Percentiles rank a stretch among this genome's conserved stretches.
Conservation (phyloP, 2,888 invertebrate genomes). For the Melolontha melolontha region DNA sequence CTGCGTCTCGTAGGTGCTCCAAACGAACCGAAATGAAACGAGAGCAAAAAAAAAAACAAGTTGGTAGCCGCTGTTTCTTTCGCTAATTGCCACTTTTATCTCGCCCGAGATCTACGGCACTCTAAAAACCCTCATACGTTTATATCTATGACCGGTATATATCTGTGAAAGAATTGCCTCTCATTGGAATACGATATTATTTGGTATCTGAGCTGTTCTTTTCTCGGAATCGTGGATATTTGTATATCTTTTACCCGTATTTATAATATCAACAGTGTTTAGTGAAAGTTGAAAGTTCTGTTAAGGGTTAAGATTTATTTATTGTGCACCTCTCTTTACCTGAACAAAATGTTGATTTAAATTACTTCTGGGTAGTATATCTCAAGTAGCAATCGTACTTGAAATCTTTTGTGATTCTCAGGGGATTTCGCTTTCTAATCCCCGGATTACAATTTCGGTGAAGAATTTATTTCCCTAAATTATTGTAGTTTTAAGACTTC, state of each 20-base stretch:
- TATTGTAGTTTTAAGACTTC: no score
- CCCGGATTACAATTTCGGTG: not conserved
- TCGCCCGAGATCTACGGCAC: conserved; percentile 25
- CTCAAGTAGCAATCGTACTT: not conserved
- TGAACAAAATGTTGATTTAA: not conserved
- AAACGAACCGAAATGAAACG: conserved; percentile 22
- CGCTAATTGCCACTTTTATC: conserved; percentile 44
- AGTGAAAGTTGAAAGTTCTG: not conserved
- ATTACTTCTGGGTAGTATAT: not conserved
- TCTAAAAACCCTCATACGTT: conserved; percentile 27
- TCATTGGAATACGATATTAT: not conserved
- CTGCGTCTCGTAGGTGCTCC: conserved; percentile 31
- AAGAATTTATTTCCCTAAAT: no score
- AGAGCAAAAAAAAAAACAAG: conserved; percentile 17
- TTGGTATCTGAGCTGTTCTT: no score
- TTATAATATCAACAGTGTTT: not conserved
- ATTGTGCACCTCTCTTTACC: not conserved
- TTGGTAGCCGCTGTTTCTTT: conserved; percentile 37
- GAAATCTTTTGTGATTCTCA: not conserved
- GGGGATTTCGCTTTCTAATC: conserved; percentile 1
- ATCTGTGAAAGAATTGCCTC: conserved; percentile 4
- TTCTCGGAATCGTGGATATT: no score
- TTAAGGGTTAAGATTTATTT: not conserved
- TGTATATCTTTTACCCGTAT: no score
- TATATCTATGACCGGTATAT: conserved; percentile 28